Base-by-base conservation (phyloP, 2,797 vertebrate genomes). In the Acestrorhynchus altus region DNA sequence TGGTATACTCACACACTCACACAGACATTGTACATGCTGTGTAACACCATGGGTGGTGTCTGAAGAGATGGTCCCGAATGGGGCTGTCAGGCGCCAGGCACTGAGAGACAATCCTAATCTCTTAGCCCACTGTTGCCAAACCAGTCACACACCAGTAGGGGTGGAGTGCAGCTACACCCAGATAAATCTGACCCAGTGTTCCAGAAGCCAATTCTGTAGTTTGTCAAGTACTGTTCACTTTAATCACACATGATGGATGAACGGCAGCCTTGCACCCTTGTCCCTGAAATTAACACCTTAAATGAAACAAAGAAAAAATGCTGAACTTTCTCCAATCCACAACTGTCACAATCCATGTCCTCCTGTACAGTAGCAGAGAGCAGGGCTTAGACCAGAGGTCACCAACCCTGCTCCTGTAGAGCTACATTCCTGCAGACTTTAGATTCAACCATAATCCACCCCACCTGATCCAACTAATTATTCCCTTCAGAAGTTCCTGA, bases 201-300 rank as follows among this genome's bases (percentile, higher is more conserved):
- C 26, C 26, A 31, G n/a, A 10, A n/a, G 39, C n/a, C 39, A 28
- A 1, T 0, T 6, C 31, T 42, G 47, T 42, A 59, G 24, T 59
- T 59, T 28, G 26, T 59, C 56, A 59, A 28, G 13, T 13, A n/a
- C 8, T 12, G 13, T 18, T 64, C 35, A 24, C 52, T 22, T 40
- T 20, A 24, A 47, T 76, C 63, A 22, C 24, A 31, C 26, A 35
- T 67, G 66, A 76, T 35, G 52, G 13, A 76, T 7, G 63, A 67
- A 54, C 24, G 10, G 26, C 26, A 2, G 42, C 73, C 73, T 54
- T 40, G 51, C 66, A 52, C 63, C 20, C 4, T 5, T 47, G 15
- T 28, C 5, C 5, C 47, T 56, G 8, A 74, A 63, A 40, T 4
- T 40, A 64, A 1, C 8, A 47, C 13, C 49, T n/a, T 10, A 74